phyloP scores from a whole-genome alignment of 2,113 vertebrate genomes.

The Ellobius talpinus region DNA sequence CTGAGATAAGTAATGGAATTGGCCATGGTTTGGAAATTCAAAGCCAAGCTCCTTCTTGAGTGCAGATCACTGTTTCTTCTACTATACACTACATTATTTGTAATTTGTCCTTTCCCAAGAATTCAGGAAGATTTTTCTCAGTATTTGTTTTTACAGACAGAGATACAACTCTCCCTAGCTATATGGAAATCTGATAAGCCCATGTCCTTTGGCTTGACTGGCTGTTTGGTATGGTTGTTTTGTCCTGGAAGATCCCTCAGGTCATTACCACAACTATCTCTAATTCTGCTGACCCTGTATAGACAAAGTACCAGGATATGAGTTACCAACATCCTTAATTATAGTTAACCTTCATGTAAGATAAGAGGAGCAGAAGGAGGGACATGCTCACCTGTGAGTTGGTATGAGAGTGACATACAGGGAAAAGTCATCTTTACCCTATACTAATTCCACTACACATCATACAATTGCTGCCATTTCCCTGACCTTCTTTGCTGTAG shows the following conservation, averaged over 20 bases:
- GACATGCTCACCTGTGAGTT: neutral
- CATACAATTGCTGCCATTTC: neutral
- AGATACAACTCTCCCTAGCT: neutral
- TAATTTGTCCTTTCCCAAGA: neutral
- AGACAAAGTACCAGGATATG: neutral
- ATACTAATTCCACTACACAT: too few species aligned
- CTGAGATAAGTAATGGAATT: neutral
- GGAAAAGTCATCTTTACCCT: neutral
- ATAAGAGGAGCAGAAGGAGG: neutral
- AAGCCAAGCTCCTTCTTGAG: neutral
- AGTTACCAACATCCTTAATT: neutral
- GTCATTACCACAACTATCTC: neutral
- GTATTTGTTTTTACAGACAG: neutral
- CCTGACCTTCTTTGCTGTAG: neutral
- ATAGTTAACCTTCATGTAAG: neutral
- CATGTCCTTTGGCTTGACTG: neutral
- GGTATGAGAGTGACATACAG: fast-evolving
- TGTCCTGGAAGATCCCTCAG: fast-evolving
- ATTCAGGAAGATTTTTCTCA: neutral
- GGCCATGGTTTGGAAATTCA: fast-evolving
- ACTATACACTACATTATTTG: neutral
- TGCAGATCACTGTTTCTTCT: too few species aligned
- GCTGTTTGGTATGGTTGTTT: neutral
- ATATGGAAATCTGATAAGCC: neutral
- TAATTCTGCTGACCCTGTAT: neutral